Conservation (phyloP, 2,113 vertebrate genomes). For the Sander vitreus region DNA sequence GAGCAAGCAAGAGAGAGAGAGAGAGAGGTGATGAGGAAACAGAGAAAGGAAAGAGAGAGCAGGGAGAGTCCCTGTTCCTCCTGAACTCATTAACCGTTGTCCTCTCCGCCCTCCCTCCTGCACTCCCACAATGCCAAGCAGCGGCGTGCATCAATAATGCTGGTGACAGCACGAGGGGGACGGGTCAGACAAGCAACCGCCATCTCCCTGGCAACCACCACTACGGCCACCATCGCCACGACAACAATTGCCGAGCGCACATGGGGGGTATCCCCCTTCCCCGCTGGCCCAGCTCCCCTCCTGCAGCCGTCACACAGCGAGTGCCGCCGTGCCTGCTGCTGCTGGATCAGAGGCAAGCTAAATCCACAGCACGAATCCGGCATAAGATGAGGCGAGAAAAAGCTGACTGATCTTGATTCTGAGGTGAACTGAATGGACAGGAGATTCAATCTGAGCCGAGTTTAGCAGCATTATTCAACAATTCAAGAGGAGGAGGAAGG, state of each 20-base stretch:
- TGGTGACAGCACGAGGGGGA: constrained; percentile 80
- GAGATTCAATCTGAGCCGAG: constrained; percentile 56
- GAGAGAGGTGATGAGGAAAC: constrained; percentile 57
- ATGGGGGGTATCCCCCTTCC: constrained; percentile 61
- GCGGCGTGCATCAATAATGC: constrained; percentile 83
- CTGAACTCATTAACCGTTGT: constrained; percentile 84
- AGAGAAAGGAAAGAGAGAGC: constrained; percentile 48
- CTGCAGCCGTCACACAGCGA: constrained; percentile 67
- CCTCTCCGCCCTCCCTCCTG: constrained; percentile 77
- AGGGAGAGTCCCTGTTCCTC: constrained; percentile 74
- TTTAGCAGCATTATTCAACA: constrained; percentile 50
- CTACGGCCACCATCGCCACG: constrained; percentile 79
- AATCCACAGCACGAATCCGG: constrained; percentile 75
- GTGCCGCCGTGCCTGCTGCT: constrained; percentile 71
- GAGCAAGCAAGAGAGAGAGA: constrained; percentile 4
- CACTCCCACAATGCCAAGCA: constrained; percentile 81
- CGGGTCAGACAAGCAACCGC: constrained; percentile 82
- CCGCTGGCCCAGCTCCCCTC: constrained; percentile 68
- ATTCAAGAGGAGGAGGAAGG: constrained; percentile 50
- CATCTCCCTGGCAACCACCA: constrained; percentile 81
- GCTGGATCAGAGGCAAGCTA: constrained; percentile 76
- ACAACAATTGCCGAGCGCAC: constrained; percentile 78
- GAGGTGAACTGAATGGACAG: constrained; percentile 72
- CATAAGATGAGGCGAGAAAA: constrained; percentile 64
- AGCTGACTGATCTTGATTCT: constrained; percentile 73